Evolutionary conservation across 2,888 invertebrate species (phyloP), one percentile per base, ranked within the genome.

Genomic region (Tanypteryx hageni): DNA sequence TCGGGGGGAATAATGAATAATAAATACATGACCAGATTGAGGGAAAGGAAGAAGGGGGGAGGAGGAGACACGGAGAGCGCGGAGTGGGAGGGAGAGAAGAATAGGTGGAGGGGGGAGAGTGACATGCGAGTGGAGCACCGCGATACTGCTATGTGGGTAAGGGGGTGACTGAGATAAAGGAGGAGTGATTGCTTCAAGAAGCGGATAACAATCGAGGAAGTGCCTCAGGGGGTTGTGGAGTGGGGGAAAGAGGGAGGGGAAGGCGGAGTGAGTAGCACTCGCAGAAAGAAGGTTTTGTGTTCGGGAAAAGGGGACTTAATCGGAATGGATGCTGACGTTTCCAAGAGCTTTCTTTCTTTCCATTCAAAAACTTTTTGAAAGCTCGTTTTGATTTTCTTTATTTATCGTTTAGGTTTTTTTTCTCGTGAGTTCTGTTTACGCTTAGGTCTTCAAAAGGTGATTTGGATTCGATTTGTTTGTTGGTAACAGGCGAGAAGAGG

Each of bases 1-100:
- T 3, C 44, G 64, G 61, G 89, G 61, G 64, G 89, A 89, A 68
- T 89, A 68, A 89, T 89, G 89, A 89, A 89, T 89, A 89, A 89
- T 89, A 89, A 89, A 68, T 89, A 89, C 31, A 31, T 64, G 89
- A 89, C n/a, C 89, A 68, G 89, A 68, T 64, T 89, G 89, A 89
- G 64, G 31, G 22, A 14, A 59, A 86, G 31, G 59, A 31, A 14
- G 83, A 56, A 27, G 44, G 44, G 5, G 83, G 57, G n/a, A 18
- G 83, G 57, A 57, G 44, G 83, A 83, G 83, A 57, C n/a, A 44
- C 18, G 0, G 7, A 18, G 83, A 16, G n/a, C 11, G n/a, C 16
- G 44, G 56, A 18, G n/a, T 11, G 56, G 83, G 10, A 57, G 31
- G 11, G 11, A 57, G 7, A 4, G 56, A 13, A 44, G 16, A 13